Evolutionary conservation across 2,888 invertebrate species (phyloP).

Genomic region (Pandemis cinnamomeana): DNA sequence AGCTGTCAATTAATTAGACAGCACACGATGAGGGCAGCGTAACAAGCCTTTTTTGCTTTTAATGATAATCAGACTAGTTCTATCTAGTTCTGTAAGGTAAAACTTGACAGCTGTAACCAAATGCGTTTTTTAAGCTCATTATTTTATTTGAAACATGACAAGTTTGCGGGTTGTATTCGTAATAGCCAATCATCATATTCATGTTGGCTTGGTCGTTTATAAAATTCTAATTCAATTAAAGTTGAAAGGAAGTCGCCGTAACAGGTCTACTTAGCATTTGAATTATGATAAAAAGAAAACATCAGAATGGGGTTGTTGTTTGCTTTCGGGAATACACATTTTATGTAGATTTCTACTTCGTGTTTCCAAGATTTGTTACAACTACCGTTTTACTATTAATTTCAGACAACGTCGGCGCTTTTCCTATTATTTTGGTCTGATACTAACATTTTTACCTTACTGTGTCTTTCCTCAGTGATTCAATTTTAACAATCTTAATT

Average conservation of each 20-base stretch:
- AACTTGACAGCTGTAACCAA: constrained; percentile 69
- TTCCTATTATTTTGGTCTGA: not conserved
- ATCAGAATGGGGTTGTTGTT: constrained; percentile 10
- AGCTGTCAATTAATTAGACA: constrained; percentile 82
- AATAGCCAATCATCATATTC: constrained; percentile 43
- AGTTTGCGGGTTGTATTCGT: constrained; percentile 44
- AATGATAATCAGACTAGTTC: constrained; percentile 68
- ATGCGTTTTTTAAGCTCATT: constrained; percentile 57
- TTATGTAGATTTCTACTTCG: not conserved
- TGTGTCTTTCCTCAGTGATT: not conserved
- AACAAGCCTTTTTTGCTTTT: constrained; percentile 67
- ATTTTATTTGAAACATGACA: constrained; percentile 50
- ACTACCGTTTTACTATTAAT: not conserved
- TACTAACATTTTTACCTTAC: not conserved
- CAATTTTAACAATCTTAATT: not conserved
- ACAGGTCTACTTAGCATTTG: constrained; percentile 29
- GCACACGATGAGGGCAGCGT: constrained; percentile 76
- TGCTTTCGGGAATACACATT: constrained; percentile 3
- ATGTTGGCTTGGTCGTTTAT: constrained; percentile 36
- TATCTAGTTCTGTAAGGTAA: constrained; percentile 56
- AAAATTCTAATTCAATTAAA: constrained; percentile 42
- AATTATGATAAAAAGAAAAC: constrained; percentile 30
- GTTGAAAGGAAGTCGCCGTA: constrained; percentile 37
- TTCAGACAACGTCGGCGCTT: too few relatives aligned
- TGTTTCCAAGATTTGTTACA: not conserved